These are phyloP conservation scores for Pinna nobilis DNA, from an alignment of 1,140 invertebrate genomes.

Conservation along the genomic window DNA sequence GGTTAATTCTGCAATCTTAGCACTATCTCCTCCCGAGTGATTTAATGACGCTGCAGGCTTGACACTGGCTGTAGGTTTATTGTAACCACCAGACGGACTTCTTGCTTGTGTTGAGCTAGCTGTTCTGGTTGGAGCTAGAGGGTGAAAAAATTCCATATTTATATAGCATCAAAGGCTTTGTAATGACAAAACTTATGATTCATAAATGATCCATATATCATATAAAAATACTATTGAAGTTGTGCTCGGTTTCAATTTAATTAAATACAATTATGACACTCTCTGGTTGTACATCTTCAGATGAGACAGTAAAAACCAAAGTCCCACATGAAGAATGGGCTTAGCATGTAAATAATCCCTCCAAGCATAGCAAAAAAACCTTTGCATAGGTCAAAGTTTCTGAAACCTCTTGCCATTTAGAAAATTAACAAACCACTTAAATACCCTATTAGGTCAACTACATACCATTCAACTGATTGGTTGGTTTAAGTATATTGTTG, in stretches of 20 bases:
- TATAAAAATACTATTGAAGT: no score
- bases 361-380: no score
- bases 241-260: no score
- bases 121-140: conserved; percentile 26
- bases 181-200: no score
- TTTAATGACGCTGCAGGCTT: conserved; percentile 25
- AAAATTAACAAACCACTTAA: no score
- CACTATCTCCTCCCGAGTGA: conserved; percentile 40
- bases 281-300: not conserved
- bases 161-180: not conserved
- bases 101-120: conserved; percentile 25
- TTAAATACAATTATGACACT: not conserved
- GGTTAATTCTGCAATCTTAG: conserved; percentile 47
- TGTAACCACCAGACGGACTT: conserved; percentile 3
- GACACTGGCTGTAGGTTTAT: conserved; percentile 16
- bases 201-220: no score
- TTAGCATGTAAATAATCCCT: not conserved
- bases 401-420: no score
- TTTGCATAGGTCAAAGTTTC: no score
- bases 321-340: not conserved
- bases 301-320: not conserved
- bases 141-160: not conserved
- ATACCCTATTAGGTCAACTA: no score
- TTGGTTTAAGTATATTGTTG: no score
- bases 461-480: no score